A percentile compares a stretch with the other conserved stretches of the same genome.
phyloP scores from a whole-genome alignment of 2,797 vertebrate species.

The Anguilla marmorata region DNA sequence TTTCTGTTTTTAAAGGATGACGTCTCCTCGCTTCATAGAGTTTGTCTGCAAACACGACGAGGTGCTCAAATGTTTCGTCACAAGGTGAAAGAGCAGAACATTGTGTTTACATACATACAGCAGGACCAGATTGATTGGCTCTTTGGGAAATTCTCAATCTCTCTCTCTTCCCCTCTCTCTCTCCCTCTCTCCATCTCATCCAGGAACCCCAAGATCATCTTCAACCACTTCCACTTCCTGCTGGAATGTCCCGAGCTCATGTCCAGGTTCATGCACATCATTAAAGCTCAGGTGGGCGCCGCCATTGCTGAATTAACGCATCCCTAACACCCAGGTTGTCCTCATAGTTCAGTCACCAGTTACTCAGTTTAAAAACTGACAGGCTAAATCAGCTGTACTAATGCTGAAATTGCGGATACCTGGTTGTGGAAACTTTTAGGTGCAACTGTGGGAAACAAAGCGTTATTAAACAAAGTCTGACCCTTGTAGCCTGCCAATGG shows the following conservation, averaged over 20 bases:
- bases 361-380: neutral
- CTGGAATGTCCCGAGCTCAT: conserved; percentile 97
- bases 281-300: conserved; percentile 91
- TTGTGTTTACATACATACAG: neutral
- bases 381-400: neutral
- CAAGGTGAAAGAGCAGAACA: conserved; percentile 74
- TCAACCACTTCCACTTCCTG: conserved; percentile 98
- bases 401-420: neutral
- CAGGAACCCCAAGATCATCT: conserved; percentile 98
- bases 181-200: conserved; percentile 47
- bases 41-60: conserved; percentile 98
- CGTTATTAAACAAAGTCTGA: neutral
- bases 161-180: conserved; percentile 6
- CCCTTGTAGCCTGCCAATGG: neutral
- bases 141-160: neutral
- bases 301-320: neutral
- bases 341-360: neutral
- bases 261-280: conserved; percentile 99
- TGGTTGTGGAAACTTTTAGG: neutral
- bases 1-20: conserved; percentile 79
- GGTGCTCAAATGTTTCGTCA: conserved; percentile 98
- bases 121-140: conserved; percentile 25
- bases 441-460: neutral
- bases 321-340: neutral
- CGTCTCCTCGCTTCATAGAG: conserved; percentile 95